These are phyloP conservation scores for Aethes cnicana DNA, from an alignment of 2,888 invertebrate species.

Conservation along the genomic window DNA sequence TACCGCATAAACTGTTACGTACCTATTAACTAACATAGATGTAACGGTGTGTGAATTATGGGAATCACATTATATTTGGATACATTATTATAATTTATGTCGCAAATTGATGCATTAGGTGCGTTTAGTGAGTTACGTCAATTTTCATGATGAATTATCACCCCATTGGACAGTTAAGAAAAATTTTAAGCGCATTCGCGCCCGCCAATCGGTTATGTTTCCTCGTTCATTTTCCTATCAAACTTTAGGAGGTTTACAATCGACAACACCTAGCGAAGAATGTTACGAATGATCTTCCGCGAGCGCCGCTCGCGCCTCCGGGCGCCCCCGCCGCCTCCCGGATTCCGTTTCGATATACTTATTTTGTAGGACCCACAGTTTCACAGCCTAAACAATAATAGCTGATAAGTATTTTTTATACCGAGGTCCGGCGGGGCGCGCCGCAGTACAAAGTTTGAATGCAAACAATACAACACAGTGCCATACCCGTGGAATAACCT, in stretches of 20 bases:
- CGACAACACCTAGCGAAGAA: constrained; percentile 67
- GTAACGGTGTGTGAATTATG: constrained; percentile 67
- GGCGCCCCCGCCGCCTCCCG: constrained; percentile 56
- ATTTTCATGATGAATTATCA: constrained; percentile 60
- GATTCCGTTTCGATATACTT: constrained; percentile 54
- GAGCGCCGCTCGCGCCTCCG: constrained; percentile 74
- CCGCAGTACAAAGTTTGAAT: constrained; percentile 75
- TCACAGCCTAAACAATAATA: constrained; percentile 77
- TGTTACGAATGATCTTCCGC: constrained; percentile 70
- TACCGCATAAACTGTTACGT: constrained; percentile 76
- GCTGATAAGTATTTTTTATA: constrained; percentile 80
- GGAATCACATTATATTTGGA: constrained; percentile 69
- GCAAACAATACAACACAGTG: constrained; percentile 70
- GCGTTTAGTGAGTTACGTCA: constrained; percentile 63
- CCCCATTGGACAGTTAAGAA: constrained; percentile 73
- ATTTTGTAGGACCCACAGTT: constrained; percentile 35
- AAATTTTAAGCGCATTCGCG: constrained; percentile 50
- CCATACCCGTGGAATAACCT: constrained; percentile 79
- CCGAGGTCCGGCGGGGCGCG: constrained; percentile 56
- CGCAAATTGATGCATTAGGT: constrained; percentile 64
- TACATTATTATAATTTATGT: constrained; percentile 66
- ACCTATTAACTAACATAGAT: constrained; percentile 61
- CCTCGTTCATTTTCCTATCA: constrained; percentile 77
- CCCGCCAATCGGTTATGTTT: constrained; percentile 55
- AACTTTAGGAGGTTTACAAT: constrained; percentile 81